Conservation (phyloP, 2,113 vertebrate genomes). For the Sylvilagus bachmani region DNA sequence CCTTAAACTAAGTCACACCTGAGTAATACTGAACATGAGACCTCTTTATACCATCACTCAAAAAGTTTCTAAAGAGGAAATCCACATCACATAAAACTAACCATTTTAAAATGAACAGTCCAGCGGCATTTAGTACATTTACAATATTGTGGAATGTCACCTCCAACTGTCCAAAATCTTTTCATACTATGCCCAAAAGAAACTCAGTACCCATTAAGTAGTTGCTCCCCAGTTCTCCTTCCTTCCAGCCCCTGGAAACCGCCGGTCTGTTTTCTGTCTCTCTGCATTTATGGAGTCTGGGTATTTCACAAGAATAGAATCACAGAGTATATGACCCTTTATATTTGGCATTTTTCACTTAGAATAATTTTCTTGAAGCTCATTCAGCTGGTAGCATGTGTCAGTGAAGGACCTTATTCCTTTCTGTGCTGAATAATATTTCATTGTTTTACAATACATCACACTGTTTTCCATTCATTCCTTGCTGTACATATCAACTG, state of each 20-base stretch:
- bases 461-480: not conserved
- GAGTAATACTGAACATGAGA: not conserved
- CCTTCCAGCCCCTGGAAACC: not conserved
- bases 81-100: conserved; percentile 9
- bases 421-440: not conserved
- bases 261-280: not conserved
- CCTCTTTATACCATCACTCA: not conserved
- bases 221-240: not conserved
- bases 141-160: not conserved
- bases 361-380: not conserved
- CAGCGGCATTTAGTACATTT: not conserved
- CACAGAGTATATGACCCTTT: not conserved
- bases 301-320: not conserved
- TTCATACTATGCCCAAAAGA: not conserved
- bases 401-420: not conserved
- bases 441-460: not conserved
- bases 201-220: not conserved
- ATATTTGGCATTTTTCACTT: not conserved
- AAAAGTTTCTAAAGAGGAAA: conserved; percentile 26
- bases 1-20: not conserved
- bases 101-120: not conserved
- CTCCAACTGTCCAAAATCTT: not conserved
- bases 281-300: not conserved
- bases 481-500: not conserved
- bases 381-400: not conserved